phyloP scores from a whole-genome alignment of 2,797 vertebrate genomes.

The Rhabdophis nuchalis region DNA sequence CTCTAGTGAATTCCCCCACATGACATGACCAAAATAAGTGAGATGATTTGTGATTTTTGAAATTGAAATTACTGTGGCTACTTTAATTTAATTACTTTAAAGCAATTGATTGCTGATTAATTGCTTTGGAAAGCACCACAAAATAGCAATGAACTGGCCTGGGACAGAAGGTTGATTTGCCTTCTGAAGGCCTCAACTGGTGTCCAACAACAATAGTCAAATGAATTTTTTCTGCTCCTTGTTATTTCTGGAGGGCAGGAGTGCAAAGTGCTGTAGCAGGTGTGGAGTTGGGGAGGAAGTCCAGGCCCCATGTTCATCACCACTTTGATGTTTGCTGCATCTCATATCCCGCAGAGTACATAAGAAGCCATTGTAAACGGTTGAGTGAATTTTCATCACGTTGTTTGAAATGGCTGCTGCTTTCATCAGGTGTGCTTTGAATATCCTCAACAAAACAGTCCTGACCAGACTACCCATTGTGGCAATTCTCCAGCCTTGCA shows the following conservation, averaged over 20 bases:
- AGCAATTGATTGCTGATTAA: background rate
- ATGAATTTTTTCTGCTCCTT: background rate
- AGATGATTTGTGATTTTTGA: background rate
- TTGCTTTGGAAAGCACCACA: background rate
- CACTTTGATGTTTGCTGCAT: background rate
- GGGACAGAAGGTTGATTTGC: background rate
- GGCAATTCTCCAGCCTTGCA: background rate
- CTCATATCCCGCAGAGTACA: background rate
- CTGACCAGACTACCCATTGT: background rate
- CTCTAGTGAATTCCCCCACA: background rate
- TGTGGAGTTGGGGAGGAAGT: background rate
- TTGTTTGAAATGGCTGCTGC: background rate
- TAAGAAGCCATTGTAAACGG: background rate
- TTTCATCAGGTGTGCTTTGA: background rate
- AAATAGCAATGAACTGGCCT: background rate
- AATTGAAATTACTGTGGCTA: background rate
- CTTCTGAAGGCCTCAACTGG: background rate
- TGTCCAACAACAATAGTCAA: background rate
- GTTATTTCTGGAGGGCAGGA: background rate
- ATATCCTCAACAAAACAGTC: background rate
- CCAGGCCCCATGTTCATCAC: background rate
- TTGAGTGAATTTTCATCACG: background rate
- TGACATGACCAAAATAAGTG: background rate
- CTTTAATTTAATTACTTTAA: background rate
- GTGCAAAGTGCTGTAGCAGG: background rate